Percentiles rank a stretch among this genome's conserved stretches.
Conservation (phyloP, 2,113 vertebrate genomes). For the Pluvialis apricaria region DNA sequence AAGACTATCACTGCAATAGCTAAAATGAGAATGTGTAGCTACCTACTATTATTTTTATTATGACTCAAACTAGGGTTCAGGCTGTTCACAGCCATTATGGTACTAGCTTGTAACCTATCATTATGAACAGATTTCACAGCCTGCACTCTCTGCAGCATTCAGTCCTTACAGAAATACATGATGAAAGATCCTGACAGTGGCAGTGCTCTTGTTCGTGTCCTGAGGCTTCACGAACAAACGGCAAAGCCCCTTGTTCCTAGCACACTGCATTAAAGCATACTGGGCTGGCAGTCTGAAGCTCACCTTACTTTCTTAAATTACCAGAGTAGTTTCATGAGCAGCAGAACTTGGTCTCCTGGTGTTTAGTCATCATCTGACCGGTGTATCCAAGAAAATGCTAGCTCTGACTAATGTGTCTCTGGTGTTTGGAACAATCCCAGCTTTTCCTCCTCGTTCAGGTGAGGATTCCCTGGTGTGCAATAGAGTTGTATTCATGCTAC, state of each 20-base stretch:
- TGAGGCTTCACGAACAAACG: neutral
- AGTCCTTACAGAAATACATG: neutral
- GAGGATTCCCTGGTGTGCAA: neutral
- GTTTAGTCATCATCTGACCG: neutral
- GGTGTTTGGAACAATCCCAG: neutral
- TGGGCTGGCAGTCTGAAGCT: neutral
- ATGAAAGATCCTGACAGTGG: neutral
- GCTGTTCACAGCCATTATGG: neutral
- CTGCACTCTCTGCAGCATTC: neutral
- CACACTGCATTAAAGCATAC: accelerated
- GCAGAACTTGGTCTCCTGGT: neutral
- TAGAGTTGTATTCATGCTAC: neutral
- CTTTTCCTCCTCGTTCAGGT: neutral
- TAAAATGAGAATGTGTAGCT: neutral
- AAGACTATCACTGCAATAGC: neutral
- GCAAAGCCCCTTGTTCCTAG: neutral
- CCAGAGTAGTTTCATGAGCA: neutral
- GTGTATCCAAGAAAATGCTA: neutral
- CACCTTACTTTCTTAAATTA: neutral
- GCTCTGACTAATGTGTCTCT: neutral
- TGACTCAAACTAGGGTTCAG: neutral
- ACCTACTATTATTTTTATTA: slow-evolving; percentile 1
- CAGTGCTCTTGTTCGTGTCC: neutral
- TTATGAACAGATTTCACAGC: slow-evolving; percentile 6
- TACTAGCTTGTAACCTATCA: neutral